phyloP scores from a whole-genome alignment of 2,888 invertebrate genomes.

The Cryptophagus acutangulus region DNA sequence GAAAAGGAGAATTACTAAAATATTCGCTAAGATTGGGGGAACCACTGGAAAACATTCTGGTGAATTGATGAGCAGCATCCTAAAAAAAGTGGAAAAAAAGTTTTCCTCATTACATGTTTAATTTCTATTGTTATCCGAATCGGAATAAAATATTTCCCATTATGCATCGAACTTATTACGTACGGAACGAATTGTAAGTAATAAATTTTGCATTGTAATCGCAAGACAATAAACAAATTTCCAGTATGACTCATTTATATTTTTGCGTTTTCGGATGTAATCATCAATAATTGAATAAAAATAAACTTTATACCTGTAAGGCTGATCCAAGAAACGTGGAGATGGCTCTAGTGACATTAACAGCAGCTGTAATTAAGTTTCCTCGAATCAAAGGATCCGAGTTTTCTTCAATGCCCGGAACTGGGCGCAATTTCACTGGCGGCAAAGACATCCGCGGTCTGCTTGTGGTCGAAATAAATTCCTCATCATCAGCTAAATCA shows the following conservation, averaged over 20 bases:
- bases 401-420: conserved; percentile 40
- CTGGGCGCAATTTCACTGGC: conserved; percentile 42
- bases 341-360: conserved; percentile 72
- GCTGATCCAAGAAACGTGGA: conserved; percentile 74
- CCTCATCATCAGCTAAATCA: conserved; percentile 25
- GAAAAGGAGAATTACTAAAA: conserved; percentile 23
- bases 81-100: conserved; percentile 25
- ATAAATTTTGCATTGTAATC: too few species aligned
- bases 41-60: conserved; percentile 30
- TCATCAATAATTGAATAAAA: conserved; percentile 1
- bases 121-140: too few species aligned
- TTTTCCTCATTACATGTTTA: too few species aligned
- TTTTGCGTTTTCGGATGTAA: too few species aligned
- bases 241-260: too few species aligned
- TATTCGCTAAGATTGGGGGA: conserved; percentile 27
- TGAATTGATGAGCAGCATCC: conserved; percentile 37
- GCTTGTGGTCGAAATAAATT: conserved; percentile 21
- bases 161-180: too few species aligned
- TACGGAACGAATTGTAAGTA: too few species aligned
- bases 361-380: conserved; percentile 65
- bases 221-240: too few species aligned
- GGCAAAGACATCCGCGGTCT: conserved; percentile 33
- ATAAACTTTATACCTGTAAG: conserved; percentile 56
- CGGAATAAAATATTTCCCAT: too few species aligned
- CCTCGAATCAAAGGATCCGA: conserved; percentile 43